Evolutionary conservation across 2,113 vertebrate genomes (phyloP), one percentile per base, ranked within the genome.

Genomic region (Vicugna pacos): DNA sequence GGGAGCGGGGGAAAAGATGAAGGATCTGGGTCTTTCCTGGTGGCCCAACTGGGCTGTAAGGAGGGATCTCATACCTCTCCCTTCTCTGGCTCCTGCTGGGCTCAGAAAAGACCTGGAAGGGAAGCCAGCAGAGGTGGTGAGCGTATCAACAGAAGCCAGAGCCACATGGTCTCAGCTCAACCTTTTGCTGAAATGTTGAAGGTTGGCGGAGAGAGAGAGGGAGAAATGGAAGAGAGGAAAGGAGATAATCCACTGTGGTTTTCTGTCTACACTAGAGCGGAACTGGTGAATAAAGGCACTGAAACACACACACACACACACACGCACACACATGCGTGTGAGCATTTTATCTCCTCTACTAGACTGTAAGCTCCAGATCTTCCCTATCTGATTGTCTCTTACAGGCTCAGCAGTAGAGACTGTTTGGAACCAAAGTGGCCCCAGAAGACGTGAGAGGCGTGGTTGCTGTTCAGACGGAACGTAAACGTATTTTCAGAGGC

Each of bases 371-470:
- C 8, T 60, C 58, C 35, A 17, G n/a, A 17, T 6, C 13, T 5
- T 46, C 67, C 16, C 0, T 4, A 0, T 0, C 42, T 28, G 75
- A 72, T 6, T 10, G 26, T 48, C 19, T 72, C 62, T 73, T 58
- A 46, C 0, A 8, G 62, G 38, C 75, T n/a, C 14, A 54, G 16
- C 17, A 5, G 5, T 8, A 7, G 3, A 3, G 38, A 73, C 28
- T 26, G 0, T 17, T 20, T 30, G 3, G 26, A 92, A 26, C n/a
- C 70, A 69, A 84, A 75, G 84, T 69, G 64, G 76, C 19, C 64
- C 81, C 28, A 64, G 64, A 65, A 46, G 19, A 9, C 1, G 54
- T 4, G 9, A 62, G 56, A 14, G 11, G 32, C 14, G 58, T 20
- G 54, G 22, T 5, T 35, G 82, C n/a, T 24, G 62, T 54, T 30